These are phyloP conservation scores for Leucosticte australis DNA, from an alignment of 2,113 vertebrate genomes.

Conservation along the genomic window DNA sequence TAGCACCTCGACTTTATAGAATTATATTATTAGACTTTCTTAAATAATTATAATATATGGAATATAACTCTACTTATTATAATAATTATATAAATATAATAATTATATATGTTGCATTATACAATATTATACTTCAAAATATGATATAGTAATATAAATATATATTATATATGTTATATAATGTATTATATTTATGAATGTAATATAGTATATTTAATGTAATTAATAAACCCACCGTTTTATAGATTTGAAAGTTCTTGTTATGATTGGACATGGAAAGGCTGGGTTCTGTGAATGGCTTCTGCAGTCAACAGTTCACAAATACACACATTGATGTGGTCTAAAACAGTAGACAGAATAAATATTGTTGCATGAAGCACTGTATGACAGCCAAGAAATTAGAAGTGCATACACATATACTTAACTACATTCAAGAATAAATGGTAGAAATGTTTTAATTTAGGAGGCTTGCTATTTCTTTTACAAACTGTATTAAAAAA, in stretches of 20 bases:
- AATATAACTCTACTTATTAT: too few relatives aligned
- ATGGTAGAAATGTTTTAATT: not conserved
- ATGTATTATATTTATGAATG: not conserved
- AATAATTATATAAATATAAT: too few relatives aligned
- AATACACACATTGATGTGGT: not conserved
- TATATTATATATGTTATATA: not conserved
- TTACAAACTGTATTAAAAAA: not conserved
- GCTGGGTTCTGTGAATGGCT: not conserved
- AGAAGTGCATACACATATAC: not conserved
- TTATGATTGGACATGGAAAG: not conserved
- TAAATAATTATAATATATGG: not conserved
- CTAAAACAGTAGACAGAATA: not conserved
- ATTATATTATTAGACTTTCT: not conserved
- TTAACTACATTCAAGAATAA: not conserved
- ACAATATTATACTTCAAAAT: not conserved
- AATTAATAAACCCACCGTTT: not conserved
- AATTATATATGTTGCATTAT: too few relatives aligned
- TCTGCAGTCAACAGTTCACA: not conserved
- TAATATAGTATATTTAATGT: not conserved
- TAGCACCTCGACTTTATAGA: accelerated
- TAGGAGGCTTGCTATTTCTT: not conserved
- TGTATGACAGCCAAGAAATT: not conserved
- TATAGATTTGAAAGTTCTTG: not conserved
- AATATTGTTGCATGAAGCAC: not conserved
- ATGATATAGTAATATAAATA: too few relatives aligned